Percentiles rank a stretch among this genome's conserved stretches.
Evolutionary conservation across 2,888 invertebrate genomes (phyloP).

Genomic region (Apoda limacodes): DNA sequence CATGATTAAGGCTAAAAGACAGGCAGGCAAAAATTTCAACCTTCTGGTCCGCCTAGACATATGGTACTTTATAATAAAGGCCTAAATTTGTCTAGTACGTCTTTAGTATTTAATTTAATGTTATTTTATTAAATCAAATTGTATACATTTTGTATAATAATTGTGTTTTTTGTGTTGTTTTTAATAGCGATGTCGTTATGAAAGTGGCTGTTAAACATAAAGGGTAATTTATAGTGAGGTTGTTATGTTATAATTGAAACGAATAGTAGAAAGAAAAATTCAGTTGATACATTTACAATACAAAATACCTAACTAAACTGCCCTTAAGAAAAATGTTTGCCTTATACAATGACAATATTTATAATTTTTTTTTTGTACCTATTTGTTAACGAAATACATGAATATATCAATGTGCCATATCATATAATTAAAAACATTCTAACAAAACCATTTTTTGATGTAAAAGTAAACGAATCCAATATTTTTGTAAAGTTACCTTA

Average conservation of each 20-base stretch:
- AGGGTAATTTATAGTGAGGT: slow-evolving; percentile 42
- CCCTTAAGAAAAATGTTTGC: too few species aligned
- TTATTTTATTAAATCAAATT: too few species aligned
- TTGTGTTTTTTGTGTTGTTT: neutral
- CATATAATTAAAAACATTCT: too few species aligned
- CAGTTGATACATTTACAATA: slow-evolving; percentile 28
- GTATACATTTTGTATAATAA: slow-evolving; percentile 22
- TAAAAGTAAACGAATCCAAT: too few species aligned
- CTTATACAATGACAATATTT: too few species aligned
- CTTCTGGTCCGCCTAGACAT: slow-evolving; percentile 48
- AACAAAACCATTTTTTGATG: too few species aligned
- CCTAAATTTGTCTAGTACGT: too few species aligned
- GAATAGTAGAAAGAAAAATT: too few species aligned
- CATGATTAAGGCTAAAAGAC: slow-evolving; percentile 53
- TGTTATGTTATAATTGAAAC: too few species aligned
- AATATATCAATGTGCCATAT: neutral
- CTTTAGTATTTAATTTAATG: too few species aligned
- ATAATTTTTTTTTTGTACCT: neutral
- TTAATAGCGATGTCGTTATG: slow-evolving; percentile 36
- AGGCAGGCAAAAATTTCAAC: slow-evolving; percentile 56
- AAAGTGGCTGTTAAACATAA: slow-evolving; percentile 65
- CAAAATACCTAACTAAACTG: too few species aligned
- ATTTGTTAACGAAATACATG: neutral
- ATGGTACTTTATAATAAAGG: slow-evolving; percentile 45
- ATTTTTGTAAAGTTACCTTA: too few species aligned